These are phyloP conservation scores for Dendrolimus kikuchii DNA, from an alignment of 1,140 invertebrate species.

Conservation along the genomic window DNA sequence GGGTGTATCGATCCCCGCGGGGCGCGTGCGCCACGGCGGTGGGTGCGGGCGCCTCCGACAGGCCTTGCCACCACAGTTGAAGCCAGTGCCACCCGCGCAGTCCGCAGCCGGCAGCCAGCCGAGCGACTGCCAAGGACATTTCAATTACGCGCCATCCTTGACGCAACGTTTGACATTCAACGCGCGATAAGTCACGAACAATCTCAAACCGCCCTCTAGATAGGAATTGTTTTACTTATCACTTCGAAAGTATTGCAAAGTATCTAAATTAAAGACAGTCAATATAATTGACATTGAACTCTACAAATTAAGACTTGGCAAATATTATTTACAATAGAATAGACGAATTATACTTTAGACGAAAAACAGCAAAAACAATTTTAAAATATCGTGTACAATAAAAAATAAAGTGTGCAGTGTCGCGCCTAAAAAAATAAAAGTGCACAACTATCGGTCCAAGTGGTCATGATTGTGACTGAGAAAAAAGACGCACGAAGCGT, in stretches of 20 bases:
- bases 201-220: conserved; percentile 40
- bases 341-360: too few relatives aligned
- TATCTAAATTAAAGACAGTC: conserved; percentile 5
- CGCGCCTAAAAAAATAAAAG: conserved; percentile 25
- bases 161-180: conserved; percentile 54
- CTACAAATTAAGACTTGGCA: not conserved
- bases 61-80: conserved; percentile 30
- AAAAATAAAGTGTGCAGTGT: conserved; percentile 19
- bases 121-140: conserved; percentile 36
- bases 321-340: not conserved
- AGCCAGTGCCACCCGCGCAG: conserved; percentile 41
- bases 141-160: conserved; percentile 9
- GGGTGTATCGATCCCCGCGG: conserved; percentile 63
- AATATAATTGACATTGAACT: not conserved
- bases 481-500: conserved; percentile 40
- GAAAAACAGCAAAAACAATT: too few relatives aligned
- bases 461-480: conserved; percentile 58
- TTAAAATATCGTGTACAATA: conserved; percentile 11
- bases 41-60: conserved; percentile 37
- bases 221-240: conserved; percentile 53
- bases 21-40: conserved; percentile 58
- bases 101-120: conserved; percentile 57
- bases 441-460: conserved; percentile 30
- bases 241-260: conserved; percentile 34
- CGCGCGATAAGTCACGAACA: conserved; percentile 51